phyloP scores from a whole-genome alignment of 1,140 invertebrate genomes.

The Drosophila orosa region DNA sequence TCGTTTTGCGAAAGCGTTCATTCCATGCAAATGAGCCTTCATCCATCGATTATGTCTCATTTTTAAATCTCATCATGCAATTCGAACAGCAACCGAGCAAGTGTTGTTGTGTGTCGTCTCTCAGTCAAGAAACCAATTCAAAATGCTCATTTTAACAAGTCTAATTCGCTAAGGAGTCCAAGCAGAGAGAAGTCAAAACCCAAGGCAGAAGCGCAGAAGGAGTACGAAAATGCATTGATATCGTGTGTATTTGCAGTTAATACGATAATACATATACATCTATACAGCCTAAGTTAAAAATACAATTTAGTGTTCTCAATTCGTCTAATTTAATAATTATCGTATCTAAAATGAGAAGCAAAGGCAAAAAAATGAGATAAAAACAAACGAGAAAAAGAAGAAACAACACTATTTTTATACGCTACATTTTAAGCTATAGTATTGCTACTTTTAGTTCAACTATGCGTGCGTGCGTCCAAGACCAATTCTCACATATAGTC shows the following conservation, averaged over 20 bases:
- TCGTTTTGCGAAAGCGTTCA: slow-evolving; percentile 69
- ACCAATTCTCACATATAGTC: slow-evolving; percentile 59
- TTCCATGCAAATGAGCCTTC: slow-evolving; percentile 63
- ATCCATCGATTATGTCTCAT: slow-evolving; percentile 28
- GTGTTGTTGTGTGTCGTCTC: slow-evolving; percentile 17
- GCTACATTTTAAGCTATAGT: slow-evolving; percentile 76
- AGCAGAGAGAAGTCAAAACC: slow-evolving; percentile 35
- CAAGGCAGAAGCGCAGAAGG: slow-evolving; percentile 35
- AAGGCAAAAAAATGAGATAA: slow-evolving; percentile 20
- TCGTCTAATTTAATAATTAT: slow-evolving; percentile 67
- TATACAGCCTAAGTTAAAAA: slow-evolving; percentile 64
- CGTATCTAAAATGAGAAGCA: slow-evolving; percentile 24
- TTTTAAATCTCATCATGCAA: slow-evolving; percentile 48
- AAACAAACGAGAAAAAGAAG: slow-evolving; percentile 26
- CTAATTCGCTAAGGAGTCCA: slow-evolving; percentile 63
- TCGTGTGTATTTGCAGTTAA: slow-evolving; percentile 42
- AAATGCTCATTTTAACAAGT: slow-evolving; percentile 75
- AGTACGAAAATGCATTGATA: slow-evolving; percentile 48
- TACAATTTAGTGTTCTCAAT: slow-evolving; percentile 66
- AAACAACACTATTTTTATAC: slow-evolving; percentile 73
- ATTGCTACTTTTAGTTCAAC: slow-evolving; percentile 76
- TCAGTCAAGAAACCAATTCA: slow-evolving; percentile 34
- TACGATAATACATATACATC: slow-evolving; percentile 44
- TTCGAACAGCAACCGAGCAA: slow-evolving; percentile 40
- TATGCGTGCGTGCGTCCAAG: slow-evolving; percentile 76